phyloP scores from a whole-genome alignment of 2,113 vertebrate species.

The Cebidichthys violaceus region DNA sequence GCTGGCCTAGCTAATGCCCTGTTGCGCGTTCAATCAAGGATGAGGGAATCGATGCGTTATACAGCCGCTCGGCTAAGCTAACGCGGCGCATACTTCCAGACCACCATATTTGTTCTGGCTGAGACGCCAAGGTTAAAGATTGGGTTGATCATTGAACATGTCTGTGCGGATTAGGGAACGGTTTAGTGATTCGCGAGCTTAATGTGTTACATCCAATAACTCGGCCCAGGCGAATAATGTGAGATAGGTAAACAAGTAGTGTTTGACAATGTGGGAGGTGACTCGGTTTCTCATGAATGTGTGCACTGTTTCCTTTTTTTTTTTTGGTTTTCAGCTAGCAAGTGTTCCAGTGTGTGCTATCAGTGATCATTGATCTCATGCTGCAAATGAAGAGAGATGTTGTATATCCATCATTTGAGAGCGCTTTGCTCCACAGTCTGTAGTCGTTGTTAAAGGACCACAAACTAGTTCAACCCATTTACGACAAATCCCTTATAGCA shows the following conservation, averaged over 20 bases:
- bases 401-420: neutral
- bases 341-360: conserved; percentile 36
- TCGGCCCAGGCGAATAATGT: conserved; percentile 40
- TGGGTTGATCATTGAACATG: conserved; percentile 82
- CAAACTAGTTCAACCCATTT: neutral
- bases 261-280: conserved; percentile 54
- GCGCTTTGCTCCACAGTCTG: neutral
- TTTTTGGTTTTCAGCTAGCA: neutral
- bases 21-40: conserved; percentile 73
- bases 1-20: conserved; percentile 73
- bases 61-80: conserved; percentile 70
- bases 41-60: conserved; percentile 71
- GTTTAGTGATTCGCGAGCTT: conserved; percentile 76
- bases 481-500: neutral
- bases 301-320: conserved; percentile 20
- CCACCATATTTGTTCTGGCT: conserved; percentile 76
- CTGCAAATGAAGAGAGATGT: conserved; percentile 19
- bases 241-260: conserved; percentile 73
- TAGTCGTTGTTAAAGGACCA: neutral
- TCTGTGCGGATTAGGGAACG: conserved; percentile 68
- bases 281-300: conserved; percentile 42
- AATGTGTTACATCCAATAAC: conserved; percentile 78
- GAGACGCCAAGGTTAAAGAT: conserved; percentile 75
- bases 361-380: conserved; percentile 37
- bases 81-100: conserved; percentile 75